These are phyloP conservation scores for Orycteropus afer DNA, from an alignment of 2,113 vertebrate species.

Conservation along the genomic window DNA sequence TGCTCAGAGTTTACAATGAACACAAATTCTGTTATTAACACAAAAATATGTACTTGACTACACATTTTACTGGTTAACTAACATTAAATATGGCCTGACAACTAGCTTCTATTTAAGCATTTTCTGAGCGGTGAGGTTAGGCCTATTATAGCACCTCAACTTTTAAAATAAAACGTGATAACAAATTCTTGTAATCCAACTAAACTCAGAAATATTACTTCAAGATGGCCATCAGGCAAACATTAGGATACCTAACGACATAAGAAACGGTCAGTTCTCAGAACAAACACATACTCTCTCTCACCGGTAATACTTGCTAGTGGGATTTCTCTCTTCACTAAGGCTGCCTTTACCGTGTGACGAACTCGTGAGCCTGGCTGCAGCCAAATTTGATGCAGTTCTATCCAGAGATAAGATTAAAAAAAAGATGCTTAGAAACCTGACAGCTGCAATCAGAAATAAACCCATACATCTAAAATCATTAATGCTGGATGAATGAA, in stretches of 20 bases:
- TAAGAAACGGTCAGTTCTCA: slow-evolving; percentile 18
- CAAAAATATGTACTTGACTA: neutral
- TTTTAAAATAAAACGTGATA: slow-evolving; percentile 56
- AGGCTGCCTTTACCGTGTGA: slow-evolving; percentile 89
- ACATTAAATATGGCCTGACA: slow-evolving; percentile 33
- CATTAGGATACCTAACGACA: neutral
- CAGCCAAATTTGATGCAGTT: slow-evolving; percentile 87
- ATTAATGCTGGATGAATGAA: slow-evolving; percentile 18
- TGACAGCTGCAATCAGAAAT: slow-evolving; percentile 49
- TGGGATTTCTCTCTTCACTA: slow-evolving; percentile 89
- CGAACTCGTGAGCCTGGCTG: slow-evolving; percentile 88
- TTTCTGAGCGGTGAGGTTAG: slow-evolving; percentile 17
- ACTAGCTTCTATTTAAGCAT: slow-evolving; percentile 10
- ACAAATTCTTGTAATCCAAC: slow-evolving; percentile 13
- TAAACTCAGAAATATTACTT: slow-evolving; percentile 39
- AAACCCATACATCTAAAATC: neutral
- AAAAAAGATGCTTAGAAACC: slow-evolving; percentile 69
- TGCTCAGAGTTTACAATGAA: slow-evolving; percentile 31
- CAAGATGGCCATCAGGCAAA: slow-evolving; percentile 34
- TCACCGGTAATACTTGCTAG: slow-evolving; percentile 90
- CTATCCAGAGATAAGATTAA: slow-evolving; percentile 81
- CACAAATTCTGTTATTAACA: slow-evolving; percentile 41
- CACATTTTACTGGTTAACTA: slow-evolving; percentile 17
- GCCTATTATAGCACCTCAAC: neutral
- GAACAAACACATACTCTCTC: slow-evolving; percentile 68